A percentile compares a stretch with the other conserved stretches of the same genome.
phyloP scores from a whole-genome alignment of 2,113 vertebrate species.

The Catharus bicknelli region DNA sequence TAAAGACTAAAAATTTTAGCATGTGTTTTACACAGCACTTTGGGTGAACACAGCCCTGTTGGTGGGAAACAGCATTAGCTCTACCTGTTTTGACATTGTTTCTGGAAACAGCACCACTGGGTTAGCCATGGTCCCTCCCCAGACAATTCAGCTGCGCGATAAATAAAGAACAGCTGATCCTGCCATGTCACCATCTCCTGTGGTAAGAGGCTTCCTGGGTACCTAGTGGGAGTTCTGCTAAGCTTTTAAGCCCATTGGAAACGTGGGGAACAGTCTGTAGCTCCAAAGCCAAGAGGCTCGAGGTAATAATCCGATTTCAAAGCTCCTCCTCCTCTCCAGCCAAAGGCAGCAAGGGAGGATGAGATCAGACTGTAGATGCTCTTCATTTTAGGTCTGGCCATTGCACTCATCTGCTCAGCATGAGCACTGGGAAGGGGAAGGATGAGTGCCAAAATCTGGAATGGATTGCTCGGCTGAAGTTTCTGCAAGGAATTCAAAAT shows the following conservation, averaged over 20 bases:
- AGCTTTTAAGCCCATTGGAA: constrained; percentile 73
- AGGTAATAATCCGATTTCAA: constrained; percentile 72
- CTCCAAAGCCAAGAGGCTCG: constrained; percentile 67
- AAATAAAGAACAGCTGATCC: constrained; percentile 74
- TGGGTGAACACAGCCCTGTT: not conserved
- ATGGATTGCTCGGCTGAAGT: constrained; percentile 38
- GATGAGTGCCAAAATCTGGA: constrained; percentile 57
- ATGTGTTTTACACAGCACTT: not conserved
- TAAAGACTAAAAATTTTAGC: not conserved
- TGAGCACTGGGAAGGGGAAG: not conserved
- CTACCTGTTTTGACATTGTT: constrained; percentile 22
- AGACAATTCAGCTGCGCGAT: not conserved
- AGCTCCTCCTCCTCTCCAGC: constrained; percentile 58
- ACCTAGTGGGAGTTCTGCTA: constrained; percentile 72
- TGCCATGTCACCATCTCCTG: constrained; percentile 57
- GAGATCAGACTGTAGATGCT: constrained; percentile 69
- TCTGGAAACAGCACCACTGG: not conserved
- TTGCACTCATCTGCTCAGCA: constrained; percentile 56
- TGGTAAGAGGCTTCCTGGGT: constrained; percentile 69
- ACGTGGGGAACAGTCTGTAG: constrained; percentile 67
- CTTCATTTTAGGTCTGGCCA: constrained; percentile 56
- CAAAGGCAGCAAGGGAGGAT: constrained; percentile 63
- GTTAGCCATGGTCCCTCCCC: not conserved
- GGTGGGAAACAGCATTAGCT: not conserved
- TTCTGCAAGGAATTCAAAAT: constrained; percentile 21